These are phyloP conservation scores for Chaetops frenatus DNA, from an alignment of 2,113 vertebrate genomes.

Conservation along the genomic window DNA sequence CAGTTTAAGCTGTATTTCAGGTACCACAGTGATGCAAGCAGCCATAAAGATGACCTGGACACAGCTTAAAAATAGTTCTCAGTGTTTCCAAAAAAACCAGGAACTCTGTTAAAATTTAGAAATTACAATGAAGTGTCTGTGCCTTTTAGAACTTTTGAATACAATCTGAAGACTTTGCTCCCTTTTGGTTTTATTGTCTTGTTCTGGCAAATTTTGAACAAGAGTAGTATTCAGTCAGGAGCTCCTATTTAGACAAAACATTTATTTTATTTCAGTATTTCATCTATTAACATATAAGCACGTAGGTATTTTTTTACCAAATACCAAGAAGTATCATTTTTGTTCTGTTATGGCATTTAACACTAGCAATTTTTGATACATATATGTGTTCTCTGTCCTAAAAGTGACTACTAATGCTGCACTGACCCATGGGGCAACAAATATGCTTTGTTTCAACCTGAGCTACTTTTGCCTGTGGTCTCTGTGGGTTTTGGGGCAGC, in stretches of 20 bases:
- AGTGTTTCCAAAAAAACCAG: background rate
- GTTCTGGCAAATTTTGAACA: background rate
- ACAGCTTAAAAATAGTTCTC: background rate
- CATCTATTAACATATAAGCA: background rate
- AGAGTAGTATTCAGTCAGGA: background rate
- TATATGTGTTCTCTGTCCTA: background rate
- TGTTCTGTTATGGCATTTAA: background rate
- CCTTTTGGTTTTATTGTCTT: background rate
- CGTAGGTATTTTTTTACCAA: background rate
- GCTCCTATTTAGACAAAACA: background rate
- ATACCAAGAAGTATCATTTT: background rate
- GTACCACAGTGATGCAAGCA: background rate
- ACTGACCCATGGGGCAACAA: background rate
- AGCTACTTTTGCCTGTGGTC: background rate
- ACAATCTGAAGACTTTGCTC: background rate
- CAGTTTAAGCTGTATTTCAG: background rate
- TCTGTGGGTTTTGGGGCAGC: background rate
- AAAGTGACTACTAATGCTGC: background rate
- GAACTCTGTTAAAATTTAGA: background rate
- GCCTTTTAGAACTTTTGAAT: background rate
- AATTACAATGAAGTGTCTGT: background rate
- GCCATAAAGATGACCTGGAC: background rate
- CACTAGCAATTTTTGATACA: rapidly evolving
- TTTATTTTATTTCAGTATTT: background rate
- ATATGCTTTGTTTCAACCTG: background rate